Conservation (phyloP, 2,797 vertebrate genomes). For the Phylloscopus collybita region DNA sequence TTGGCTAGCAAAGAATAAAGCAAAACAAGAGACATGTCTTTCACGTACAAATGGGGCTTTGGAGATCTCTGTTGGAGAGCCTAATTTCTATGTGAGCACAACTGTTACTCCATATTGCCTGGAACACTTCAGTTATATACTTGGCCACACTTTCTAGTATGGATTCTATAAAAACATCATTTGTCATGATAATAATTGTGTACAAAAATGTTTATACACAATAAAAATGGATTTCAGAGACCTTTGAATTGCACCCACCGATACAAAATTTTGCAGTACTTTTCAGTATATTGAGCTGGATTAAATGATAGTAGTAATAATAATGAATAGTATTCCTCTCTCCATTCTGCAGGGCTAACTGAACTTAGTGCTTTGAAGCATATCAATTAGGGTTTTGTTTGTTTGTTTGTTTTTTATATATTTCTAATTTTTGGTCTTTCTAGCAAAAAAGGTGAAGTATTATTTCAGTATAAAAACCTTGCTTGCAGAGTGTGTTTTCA, state of each 20-base stretch:
- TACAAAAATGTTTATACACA: constrained; percentile 37
- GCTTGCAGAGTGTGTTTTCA: neutral
- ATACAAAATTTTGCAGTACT: constrained; percentile 4
- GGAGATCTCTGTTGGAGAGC: constrained; percentile 66
- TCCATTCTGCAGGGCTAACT: neutral
- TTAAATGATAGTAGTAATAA: neutral
- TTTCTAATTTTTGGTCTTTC: neutral
- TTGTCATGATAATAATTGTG: constrained; percentile 52
- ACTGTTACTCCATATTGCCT: constrained; percentile 71
- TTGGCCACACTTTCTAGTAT: constrained; percentile 61
- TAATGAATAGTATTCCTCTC: neutral
- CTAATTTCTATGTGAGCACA: constrained; percentile 67
- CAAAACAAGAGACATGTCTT: constrained; percentile 14
- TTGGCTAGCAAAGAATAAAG: constrained; percentile 57
- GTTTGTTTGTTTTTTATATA: neutral
- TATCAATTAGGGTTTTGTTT: neutral
- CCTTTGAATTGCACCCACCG: constrained; percentile 10
- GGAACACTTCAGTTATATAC: constrained; percentile 56
- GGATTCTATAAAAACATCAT: constrained; percentile 50
- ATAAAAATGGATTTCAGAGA: constrained; percentile 25
- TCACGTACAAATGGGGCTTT: constrained; percentile 69
- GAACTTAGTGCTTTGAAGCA: neutral
- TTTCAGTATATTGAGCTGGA: neutral
- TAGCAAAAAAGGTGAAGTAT: neutral
- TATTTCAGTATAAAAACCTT: neutral